Evolutionary conservation across 2,888 invertebrate species (phyloP).

Genomic region (Galeruca laticollis): DNA sequence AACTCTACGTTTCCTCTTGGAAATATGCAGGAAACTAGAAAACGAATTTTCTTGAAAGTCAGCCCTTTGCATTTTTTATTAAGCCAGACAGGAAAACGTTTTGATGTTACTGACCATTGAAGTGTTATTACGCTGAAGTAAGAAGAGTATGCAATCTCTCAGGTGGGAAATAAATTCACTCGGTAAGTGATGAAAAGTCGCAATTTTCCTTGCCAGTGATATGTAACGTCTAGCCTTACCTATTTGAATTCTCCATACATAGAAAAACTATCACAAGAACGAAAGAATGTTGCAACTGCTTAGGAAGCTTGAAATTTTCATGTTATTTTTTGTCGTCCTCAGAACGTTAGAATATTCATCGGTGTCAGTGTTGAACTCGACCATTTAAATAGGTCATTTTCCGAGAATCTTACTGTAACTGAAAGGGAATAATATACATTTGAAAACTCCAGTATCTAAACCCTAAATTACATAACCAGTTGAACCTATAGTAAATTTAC

Average conservation of each 20-base stretch:
- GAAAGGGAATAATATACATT: no score
- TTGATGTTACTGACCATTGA: slow-evolving; percentile 37
- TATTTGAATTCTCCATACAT: slow-evolving; percentile 23
- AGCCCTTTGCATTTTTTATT: slow-evolving; percentile 31
- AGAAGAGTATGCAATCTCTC: slow-evolving; percentile 34
- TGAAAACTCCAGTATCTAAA: no score
- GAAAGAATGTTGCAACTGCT: slow-evolving; percentile 21
- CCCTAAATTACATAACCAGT: no score
- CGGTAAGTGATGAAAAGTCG: slow-evolving; percentile 34
- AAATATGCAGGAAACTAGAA: slow-evolving; percentile 5
- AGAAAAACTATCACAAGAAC: slow-evolving; percentile 30
- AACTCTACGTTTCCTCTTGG: slow-evolving; percentile 3
- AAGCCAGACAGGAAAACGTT: slow-evolving; percentile 33
- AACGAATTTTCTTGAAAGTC: slow-evolving; percentile 35
- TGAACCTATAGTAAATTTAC: no score
- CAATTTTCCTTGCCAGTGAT: slow-evolving; percentile 23
- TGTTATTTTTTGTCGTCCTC: slow-evolving; percentile 1
- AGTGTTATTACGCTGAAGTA: slow-evolving; percentile 31
- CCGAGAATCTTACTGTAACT: neutral
- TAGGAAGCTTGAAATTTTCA: slow-evolving; percentile 24
- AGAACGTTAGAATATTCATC: neutral
- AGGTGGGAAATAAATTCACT: slow-evolving; percentile 29
- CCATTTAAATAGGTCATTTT: neutral
- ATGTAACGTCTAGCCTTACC: slow-evolving; percentile 25
- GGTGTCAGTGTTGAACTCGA: neutral